A percentile compares a stretch with the other conserved stretches of the same genome.
Conservation (phyloP, 2,797 vertebrate species). For the Pseudomugil gertrudae region DNA sequence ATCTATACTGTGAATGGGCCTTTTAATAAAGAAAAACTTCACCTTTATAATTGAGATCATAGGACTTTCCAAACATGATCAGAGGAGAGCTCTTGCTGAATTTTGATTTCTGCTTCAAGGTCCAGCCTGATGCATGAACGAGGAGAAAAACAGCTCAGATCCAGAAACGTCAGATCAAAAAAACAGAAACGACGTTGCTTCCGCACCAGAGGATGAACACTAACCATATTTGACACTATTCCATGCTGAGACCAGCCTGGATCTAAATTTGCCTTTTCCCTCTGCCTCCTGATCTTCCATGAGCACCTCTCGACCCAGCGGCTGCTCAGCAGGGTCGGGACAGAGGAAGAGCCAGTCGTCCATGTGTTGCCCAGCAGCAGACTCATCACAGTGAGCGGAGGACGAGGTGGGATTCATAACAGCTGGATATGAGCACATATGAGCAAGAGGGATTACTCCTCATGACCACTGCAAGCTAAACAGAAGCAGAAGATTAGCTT, state of each 20-base stretch:
- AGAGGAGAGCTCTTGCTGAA: constrained; percentile 86
- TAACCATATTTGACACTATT: constrained; percentile 91
- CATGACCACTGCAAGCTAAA: constrained; percentile 50
- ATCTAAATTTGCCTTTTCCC: constrained; percentile 85
- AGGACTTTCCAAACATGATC: constrained; percentile 84
- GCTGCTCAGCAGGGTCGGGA: constrained; percentile 23
- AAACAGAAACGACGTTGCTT: neutral
- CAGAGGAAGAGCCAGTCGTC: constrained; percentile 76
- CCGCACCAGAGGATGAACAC: constrained; percentile 21
- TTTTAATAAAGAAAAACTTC: neutral
- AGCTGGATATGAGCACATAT: constrained; percentile 9
- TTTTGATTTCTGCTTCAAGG: constrained; percentile 85
- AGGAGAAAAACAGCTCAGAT: neutral
- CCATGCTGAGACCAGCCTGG: constrained; percentile 87
- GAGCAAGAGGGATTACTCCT: constrained; percentile 19
- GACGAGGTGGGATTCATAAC: constrained; percentile 61
- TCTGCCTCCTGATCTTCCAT: constrained; percentile 55
- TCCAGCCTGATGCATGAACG: constrained; percentile 80
- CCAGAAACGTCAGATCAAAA: neutral
- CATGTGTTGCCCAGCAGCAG: constrained; percentile 45
- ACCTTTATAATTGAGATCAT: constrained; percentile 83
- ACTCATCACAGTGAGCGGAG: constrained; percentile 54
- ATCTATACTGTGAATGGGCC: neutral
- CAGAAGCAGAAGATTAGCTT: neutral
- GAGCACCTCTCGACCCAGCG: constrained; percentile 15